Evolutionary conservation across 2,888 invertebrate species (phyloP), one percentile per base, ranked within the genome.

Genomic region (Elgonia sp.): DNA sequence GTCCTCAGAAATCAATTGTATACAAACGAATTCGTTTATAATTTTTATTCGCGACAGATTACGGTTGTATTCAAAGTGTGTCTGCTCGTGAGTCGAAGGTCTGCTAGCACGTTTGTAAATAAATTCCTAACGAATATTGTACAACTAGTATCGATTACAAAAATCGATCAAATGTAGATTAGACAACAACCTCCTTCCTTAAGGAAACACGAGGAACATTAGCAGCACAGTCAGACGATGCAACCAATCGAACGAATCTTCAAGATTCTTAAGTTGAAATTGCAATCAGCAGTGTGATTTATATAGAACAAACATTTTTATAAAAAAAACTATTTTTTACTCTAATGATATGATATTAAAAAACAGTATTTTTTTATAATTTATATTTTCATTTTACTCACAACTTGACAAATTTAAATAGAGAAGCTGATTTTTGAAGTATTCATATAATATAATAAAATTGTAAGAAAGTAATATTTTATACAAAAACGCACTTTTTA

Each of bases 81-180:
- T 84, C 84, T 80, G 80, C 80, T 87, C 80, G 84, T 84, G 82
- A 88, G 84, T 87, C 84, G 87, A 84, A 86, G 84, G 84, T 84
- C 91, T 91, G 90, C 93, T 93, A 93, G 93, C 93, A 93, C 92
- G 94, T 92, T 92, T 94, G 93, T 94, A 94, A 93, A 94, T 94
- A 94, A 93, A 94, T 94, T 93, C 93, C 94, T 93, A 93, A 93
- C 90, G 93, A 93, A 92, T 93, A 93, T 29, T 93, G 93, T 93
- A 93, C 93, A 93, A 93, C 90, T 88, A 90, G 86, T 70, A 72
- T 60, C 88, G 89, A 73, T 77, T 76, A 39, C 50, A 42, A 65
- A 21, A 55, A 86, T 76, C 85, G 77, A 77, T 80, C 80, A 40
- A 69, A 80, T 88, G 88, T 88, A 88, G 80, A 88, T 85, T 87